phyloP scores from a whole-genome alignment of 1,140 invertebrate species.

The Chymomyza costata region DNA sequence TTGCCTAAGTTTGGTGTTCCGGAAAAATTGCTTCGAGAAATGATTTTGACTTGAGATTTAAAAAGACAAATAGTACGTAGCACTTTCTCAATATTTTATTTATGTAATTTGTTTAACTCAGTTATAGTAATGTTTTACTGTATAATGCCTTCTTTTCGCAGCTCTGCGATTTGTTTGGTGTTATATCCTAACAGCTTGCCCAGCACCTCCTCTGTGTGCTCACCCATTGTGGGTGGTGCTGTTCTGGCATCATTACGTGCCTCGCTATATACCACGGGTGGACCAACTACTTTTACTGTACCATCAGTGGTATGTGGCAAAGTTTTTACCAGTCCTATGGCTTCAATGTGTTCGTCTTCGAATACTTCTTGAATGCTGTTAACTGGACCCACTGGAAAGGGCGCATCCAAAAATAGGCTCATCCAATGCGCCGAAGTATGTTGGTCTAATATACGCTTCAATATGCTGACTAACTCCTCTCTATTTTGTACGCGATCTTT shows the following conservation, averaged over 20 bases:
- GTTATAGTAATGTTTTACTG: slow-evolving; percentile 24
- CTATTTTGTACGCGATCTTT: slow-evolving; percentile 85
- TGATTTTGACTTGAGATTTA: slow-evolving; percentile 2
- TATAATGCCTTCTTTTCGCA: slow-evolving; percentile 43
- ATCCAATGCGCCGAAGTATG: slow-evolving; percentile 89
- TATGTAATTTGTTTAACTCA: background rate
- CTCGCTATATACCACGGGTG: slow-evolving; percentile 87
- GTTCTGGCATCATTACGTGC: slow-evolving; percentile 82
- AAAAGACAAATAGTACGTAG: too few species aligned
- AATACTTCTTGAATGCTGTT: slow-evolving; percentile 92
- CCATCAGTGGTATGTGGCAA: slow-evolving; percentile 84
- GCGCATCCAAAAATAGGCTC: slow-evolving; percentile 81
- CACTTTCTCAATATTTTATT: too few species aligned
- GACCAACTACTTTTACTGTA: slow-evolving; percentile 87
- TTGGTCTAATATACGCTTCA: slow-evolving; percentile 79
- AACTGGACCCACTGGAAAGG: slow-evolving; percentile 92
- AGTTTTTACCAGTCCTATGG: slow-evolving; percentile 85
- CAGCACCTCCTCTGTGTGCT: slow-evolving; percentile 90
- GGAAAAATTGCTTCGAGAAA: background rate
- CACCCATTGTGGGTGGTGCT: slow-evolving; percentile 89
- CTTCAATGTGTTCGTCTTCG: slow-evolving; percentile 88
- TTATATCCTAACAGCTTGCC: slow-evolving; percentile 82
- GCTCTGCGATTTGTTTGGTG: slow-evolving; percentile 21
- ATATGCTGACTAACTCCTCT: slow-evolving; percentile 80
- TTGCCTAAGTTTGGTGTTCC: background rate